Evolutionary conservation across 2,797 vertebrate genomes (phyloP), one percentile per base, ranked within the genome.

Genomic region (Delichon dasypus): DNA sequence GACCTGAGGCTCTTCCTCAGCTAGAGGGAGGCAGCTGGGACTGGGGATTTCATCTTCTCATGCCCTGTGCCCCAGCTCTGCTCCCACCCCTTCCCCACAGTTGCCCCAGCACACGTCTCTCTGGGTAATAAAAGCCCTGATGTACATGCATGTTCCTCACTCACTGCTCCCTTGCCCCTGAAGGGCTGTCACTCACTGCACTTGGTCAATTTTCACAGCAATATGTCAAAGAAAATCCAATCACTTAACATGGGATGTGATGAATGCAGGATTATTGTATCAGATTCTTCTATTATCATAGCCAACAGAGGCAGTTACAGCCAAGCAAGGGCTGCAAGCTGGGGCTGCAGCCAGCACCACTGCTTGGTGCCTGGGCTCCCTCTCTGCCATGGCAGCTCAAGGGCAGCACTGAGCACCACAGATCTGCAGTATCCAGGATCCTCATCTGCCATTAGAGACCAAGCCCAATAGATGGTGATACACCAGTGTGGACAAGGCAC

Each of bases 221-320:
- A 88, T 94, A 96, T 95, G 96, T 97, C 95, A 96, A 91, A 95
- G 91, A 88, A 95, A 95, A 96, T 97, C 89, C 96, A 95, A 91
- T 97, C 96, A 94, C 91, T 96, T 85, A 88, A 71, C 94, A 78
- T 75, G 55, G 55, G 76, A 86, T 91, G 89, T 84, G 88, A 91
- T 93, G 94, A 96, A 91, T 70, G 70, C 73, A 47, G 85, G 91
- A 96, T 96, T 96, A 97, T 95, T 93, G 72, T 92, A 95, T 93
- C 94, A 89, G 45, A 30, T 84, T 91, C 92, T 94, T 91, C 89
- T 92, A 60, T 93, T 93, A 90, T 66, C 16, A 3, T 73, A 89
- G 87, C 73, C 0, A n/a, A 77, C 3, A 1, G 83, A 94, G 85
- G 53, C 70, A 84, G 78, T 34, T 75, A 80, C 0, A 2, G 62